Evolutionary conservation across 2,888 invertebrate genomes (phyloP), one percentile per base, ranked within the genome.

Genomic region (Drosophila recens): DNA sequence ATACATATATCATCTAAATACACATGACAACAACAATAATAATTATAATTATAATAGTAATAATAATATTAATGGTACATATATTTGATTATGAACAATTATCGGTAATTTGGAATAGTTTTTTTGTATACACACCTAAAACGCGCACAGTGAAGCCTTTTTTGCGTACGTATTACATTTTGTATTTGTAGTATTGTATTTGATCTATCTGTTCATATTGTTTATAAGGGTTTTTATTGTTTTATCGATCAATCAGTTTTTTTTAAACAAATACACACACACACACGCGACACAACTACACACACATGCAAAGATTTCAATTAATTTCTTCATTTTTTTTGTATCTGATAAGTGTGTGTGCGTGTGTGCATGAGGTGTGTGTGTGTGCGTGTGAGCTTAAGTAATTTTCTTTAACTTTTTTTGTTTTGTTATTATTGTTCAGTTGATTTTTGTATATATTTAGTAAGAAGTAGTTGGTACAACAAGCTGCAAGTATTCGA

Each of bases 381-480:
- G 54, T 46, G 46, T 46, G 46, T 45, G 69, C 10, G 58, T 17
- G 36, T 62, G 45, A 15, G 36, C 42, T 49, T 36, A 51, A 42
- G 77, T 68, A 64, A 56, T 68, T 72, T 49, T 65, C 58, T 58
- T 69, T 64, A 48, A 66, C 46, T 58, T 73, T 71, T 62, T 57
- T 68, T 59, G 1, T 20, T 20, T 27, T 27, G 27, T 27, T 30
- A 30, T 65, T 61, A 62, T 75, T 71, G 66, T 81, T 77, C 77
- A 77, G 46, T 85, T 75, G 72, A 42, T 68, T 43, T 82, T 68
- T 79, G 51, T 67, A 61, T 67, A 61, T 77, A 73, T 88, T 86
- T 86, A 86, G 87, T 86, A 86, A 87, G 86, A 86, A 86, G 86
- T 86, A 82, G 86, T 86, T 87, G 86, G 86, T 80, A 86, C 86